phyloP scores from a whole-genome alignment of 2,113 vertebrate genomes.

The Salvator merianae region DNA sequence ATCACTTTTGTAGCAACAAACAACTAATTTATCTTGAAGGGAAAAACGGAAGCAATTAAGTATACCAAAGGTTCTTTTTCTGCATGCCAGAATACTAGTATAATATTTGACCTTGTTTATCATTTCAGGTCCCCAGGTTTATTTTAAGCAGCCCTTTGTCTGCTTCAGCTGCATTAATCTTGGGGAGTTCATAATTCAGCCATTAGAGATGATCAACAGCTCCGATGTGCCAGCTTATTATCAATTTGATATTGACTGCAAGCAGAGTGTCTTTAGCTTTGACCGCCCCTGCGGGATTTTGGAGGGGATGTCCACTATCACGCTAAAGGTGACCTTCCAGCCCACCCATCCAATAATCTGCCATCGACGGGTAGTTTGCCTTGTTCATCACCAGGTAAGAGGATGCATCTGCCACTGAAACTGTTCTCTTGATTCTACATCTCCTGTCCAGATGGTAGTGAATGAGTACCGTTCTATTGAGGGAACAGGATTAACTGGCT shows the following conservation, averaged over 20 bases:
- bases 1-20: background rate
- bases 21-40: background rate
- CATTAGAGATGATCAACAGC: slow-evolving; percentile 81
- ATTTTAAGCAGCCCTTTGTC: slow-evolving; percentile 74
- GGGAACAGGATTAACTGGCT: background rate
- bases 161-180: slow-evolving; percentile 82
- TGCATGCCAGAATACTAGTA: background rate
- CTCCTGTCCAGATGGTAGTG: rapidly evolving
- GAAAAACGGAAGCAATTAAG: background rate
- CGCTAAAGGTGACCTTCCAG: slow-evolving; percentile 78
- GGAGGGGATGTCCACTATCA: slow-evolving; percentile 65
- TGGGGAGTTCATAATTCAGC: slow-evolving; percentile 55
- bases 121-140: slow-evolving; percentile 81
- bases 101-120: slow-evolving; percentile 7
- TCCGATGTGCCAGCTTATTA: slow-evolving; percentile 78
- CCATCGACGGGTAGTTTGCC: slow-evolving; percentile 84
- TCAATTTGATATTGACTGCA: slow-evolving; percentile 85
- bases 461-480: background rate
- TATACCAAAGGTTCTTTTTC: background rate
- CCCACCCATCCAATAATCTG: slow-evolving; percentile 80
- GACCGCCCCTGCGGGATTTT: slow-evolving; percentile 79
- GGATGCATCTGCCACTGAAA: background rate
- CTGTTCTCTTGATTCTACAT: background rate
- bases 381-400: slow-evolving; percentile 88
- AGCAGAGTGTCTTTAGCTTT: slow-evolving; percentile 87